phyloP scores from a whole-genome alignment of 2,113 vertebrate species.

The Rallus limicola region DNA sequence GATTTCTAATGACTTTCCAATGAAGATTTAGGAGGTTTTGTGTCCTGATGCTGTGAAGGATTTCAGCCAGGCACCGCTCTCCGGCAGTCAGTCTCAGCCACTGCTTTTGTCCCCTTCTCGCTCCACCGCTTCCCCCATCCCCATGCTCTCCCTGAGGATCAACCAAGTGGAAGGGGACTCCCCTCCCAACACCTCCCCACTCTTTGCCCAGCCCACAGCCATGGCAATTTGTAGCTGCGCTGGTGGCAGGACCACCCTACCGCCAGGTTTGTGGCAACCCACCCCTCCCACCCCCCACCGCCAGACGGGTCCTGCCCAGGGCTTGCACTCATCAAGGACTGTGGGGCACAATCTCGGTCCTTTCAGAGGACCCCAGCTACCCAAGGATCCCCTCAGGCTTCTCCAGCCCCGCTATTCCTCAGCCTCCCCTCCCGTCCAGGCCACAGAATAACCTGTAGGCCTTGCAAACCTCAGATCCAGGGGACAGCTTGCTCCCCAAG shows the following conservation, averaged over 20 bases:
- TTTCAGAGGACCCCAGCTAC: not conserved
- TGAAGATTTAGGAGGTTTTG: conserved; percentile 84
- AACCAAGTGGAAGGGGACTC: not conserved
- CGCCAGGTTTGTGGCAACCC: not conserved
- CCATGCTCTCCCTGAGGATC: not conserved
- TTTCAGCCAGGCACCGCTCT: not conserved
- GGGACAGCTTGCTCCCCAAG: accelerated
- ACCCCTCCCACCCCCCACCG: accelerated
- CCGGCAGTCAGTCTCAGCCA: not conserved
- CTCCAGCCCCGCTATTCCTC: not conserved
- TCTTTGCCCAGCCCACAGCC: not conserved
- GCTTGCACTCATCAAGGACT: accelerated
- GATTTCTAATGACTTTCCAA: conserved; percentile 91
- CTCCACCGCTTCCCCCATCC: not conserved
- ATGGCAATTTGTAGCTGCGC: conserved; percentile 55
- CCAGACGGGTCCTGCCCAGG: accelerated
- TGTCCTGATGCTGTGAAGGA: conserved; percentile 50
- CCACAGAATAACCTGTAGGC: not conserved
- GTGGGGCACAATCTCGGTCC: accelerated
- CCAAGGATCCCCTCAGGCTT: not conserved
- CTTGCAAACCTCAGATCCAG: accelerated
- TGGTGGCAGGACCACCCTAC: conserved; percentile 45
- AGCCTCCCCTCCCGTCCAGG: too few relatives aligned
- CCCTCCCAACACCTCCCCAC: not conserved
- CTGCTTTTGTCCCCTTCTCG: conserved; percentile 46